Evolutionary conservation across 1,140 invertebrate genomes (phyloP), one percentile per base, ranked within the genome.

Genomic region (Delia radicum): DNA sequence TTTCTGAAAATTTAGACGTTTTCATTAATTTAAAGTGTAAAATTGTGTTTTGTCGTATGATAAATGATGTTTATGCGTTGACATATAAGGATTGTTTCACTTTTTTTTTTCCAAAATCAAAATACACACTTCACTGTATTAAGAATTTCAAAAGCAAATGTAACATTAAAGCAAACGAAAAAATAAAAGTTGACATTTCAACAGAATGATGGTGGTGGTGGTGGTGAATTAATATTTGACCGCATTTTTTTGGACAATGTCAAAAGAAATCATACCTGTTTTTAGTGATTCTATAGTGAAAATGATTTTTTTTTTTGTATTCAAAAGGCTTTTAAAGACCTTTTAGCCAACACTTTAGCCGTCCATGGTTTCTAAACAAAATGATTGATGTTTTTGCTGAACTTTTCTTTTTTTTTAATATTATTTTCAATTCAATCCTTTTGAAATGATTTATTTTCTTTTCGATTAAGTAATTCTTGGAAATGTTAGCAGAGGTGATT

Each of bases 1-100:
- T 69, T 69, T 69, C 31, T 31, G 65, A 69, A 69, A 69, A 33
- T 69, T 69, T 33, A 33, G 65, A 69, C 65, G 37, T 69, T 69
- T 69, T 69, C 65, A 69, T 69, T 69, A 69, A 69, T 69, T 69
- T 69, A 69, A 69, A 69, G 65, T 69, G 65, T 69, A 69, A 69
- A 69, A 69, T 69, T 69, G 29, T 69, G 65, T 69, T 69, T 69
- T 69, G 65, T 69, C 65, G 37, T n/a, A 69, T 69, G 65, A 69
- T 69, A 69, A 69, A 69, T 69, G 65, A 69, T 69, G 65, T 69
- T 69, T 69, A 69, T 69, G 65, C 65, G 65, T 69, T 69, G 65
- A 69, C 65, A 69, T 69, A 69, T 33, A 69, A 69, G 65, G n/a
- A 69, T 69, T 69, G 65, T 69, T 55, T 21, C 48, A 7, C 48